These are phyloP conservation scores for Pristiophorus japonicus DNA, from an alignment of 2,113 vertebrate species.

Conservation along the genomic window DNA sequence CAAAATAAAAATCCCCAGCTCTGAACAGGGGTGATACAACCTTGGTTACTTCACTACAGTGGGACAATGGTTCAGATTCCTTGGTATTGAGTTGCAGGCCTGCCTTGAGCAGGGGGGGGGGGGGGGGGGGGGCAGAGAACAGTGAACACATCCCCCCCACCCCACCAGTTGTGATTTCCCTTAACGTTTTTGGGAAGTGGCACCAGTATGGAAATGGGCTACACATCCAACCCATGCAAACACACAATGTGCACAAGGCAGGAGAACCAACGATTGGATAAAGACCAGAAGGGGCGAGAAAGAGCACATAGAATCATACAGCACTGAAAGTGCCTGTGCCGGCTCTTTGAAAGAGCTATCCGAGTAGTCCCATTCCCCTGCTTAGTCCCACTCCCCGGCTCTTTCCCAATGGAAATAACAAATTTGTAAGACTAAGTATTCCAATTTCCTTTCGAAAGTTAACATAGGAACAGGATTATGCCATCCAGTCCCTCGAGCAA, in stretches of 20 bases:
- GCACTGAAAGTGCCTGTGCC: too few species aligned
- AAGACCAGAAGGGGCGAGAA: not conserved
- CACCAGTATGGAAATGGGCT: not conserved
- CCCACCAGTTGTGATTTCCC: not conserved
- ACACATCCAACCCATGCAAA: not conserved
- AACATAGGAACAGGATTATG: not conserved
- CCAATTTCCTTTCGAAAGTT: not conserved
- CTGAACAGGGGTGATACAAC: too few species aligned
- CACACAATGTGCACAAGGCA: not conserved
- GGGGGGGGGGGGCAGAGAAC: not conserved
- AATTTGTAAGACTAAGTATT: not conserved
- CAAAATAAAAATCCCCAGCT: too few species aligned
- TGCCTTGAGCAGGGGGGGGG: too few species aligned
- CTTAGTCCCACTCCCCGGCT: too few species aligned
- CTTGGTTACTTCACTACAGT: too few species aligned
- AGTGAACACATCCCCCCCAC: not conserved
- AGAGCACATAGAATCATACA: not conserved
- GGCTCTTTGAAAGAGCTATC: not conserved
- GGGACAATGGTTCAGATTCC: too few species aligned
- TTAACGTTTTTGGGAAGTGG: not conserved
- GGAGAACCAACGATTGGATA: not conserved
- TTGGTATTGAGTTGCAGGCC: too few species aligned
- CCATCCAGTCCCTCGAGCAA: too few species aligned
- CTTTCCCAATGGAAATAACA: not conserved
- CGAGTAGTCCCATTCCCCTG: too few species aligned